Evolutionary conservation across 2,113 vertebrate genomes (phyloP).

Genomic region (Passer domesticus): DNA sequence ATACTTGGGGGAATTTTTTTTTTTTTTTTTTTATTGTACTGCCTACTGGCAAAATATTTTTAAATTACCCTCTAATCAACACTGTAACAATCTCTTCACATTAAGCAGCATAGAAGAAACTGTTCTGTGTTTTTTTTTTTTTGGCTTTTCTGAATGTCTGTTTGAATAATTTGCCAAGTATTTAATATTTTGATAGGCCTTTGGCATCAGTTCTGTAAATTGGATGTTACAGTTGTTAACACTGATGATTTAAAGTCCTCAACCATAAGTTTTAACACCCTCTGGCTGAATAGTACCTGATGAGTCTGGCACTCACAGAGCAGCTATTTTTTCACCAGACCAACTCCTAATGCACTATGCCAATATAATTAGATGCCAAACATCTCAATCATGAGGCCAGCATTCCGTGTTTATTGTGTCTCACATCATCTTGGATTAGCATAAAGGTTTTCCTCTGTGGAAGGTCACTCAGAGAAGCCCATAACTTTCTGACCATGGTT

Average conservation of each 20-base stretch:
- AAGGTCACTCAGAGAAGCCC: background rate
- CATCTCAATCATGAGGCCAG: background rate
- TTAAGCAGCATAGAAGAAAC: background rate
- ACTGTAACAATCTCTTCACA: background rate
- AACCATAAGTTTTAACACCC: background rate
- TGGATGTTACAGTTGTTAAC: background rate
- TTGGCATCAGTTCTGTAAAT: background rate
- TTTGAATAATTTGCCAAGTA: background rate
- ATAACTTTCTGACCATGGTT: background rate
- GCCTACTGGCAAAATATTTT: background rate
- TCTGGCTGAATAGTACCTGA: background rate
- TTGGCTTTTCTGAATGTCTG: background rate
- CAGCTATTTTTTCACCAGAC: background rate
- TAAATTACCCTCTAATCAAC: background rate
- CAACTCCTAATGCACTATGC: background rate
- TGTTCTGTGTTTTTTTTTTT: background rate
- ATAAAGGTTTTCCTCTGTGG: background rate
- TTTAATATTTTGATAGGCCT: background rate
- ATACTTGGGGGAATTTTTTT: background rate
- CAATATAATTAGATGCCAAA: background rate
- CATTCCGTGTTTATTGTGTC: rapidly evolving
- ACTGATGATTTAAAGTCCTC: background rate
- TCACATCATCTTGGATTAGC: background rate
- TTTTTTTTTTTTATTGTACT: background rate
- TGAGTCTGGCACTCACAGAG: background rate